phyloP scores from a whole-genome alignment of 2,888 invertebrate species.

The Tillus elongatus region DNA sequence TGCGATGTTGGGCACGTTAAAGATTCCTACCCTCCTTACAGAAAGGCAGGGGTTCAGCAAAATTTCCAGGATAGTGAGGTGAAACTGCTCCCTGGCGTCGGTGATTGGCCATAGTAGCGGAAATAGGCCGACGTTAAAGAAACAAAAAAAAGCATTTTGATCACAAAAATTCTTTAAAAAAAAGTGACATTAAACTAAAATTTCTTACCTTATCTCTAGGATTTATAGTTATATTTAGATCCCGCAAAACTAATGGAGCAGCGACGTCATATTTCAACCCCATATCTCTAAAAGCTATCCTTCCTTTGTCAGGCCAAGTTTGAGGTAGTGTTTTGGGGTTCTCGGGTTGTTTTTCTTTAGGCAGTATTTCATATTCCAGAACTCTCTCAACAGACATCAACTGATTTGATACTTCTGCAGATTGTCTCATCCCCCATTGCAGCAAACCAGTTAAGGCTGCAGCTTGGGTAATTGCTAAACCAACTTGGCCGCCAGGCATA shows the following conservation, averaged over 20 bases:
- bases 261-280: slow-evolving; percentile 50
- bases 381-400: slow-evolving; percentile 78
- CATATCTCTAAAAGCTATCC: slow-evolving; percentile 47
- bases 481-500: slow-evolving; percentile 50
- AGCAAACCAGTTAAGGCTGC: slow-evolving; percentile 52
- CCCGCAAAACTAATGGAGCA: slow-evolving; percentile 53
- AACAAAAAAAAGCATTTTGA: neutral
- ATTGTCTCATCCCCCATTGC: slow-evolving; percentile 75
- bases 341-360: slow-evolving; percentile 49
- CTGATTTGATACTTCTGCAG: slow-evolving; percentile 71
- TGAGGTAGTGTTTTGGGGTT: slow-evolving; percentile 46
- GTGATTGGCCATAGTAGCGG: no score
- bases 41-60: no score
- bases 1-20: no score
- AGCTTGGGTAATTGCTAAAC: slow-evolving; percentile 57
- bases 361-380: slow-evolving; percentile 67
- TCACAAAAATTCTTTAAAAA: no score
- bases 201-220: slow-evolving; percentile 49
- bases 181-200: no score
- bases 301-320: slow-evolving; percentile 57
- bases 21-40: no score
- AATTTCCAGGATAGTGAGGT: no score
- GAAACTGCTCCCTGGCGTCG: no score
- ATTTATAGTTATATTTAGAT: slow-evolving; percentile 49
- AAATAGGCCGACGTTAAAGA: no score